phyloP scores from a whole-genome alignment of 2,888 invertebrate species.

The Hyposoter dolosus region DNA sequence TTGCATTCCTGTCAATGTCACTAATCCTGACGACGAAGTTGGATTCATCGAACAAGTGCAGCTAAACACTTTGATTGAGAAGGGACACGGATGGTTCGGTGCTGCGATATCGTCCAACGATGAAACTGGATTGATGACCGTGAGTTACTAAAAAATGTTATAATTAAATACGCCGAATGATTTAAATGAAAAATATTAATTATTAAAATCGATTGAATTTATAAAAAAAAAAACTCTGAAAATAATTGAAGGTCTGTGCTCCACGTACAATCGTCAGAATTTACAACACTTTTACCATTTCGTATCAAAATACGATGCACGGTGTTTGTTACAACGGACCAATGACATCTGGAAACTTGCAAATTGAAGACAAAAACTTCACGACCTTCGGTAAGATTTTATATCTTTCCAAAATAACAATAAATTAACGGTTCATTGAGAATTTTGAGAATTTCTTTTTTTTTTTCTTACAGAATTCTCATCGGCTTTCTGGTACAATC shows the following conservation, averaged over 20 bases:
- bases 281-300: constrained; percentile 18
- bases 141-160: constrained; percentile 59
- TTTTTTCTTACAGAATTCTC: constrained; percentile 72
- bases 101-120: constrained; percentile 85
- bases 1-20: constrained; percentile 70
- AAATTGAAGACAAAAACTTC: constrained; percentile 64
- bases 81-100: constrained; percentile 86
- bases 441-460: neutral
- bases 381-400: constrained; percentile 64
- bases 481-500: constrained; percentile 72
- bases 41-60: constrained; percentile 58
- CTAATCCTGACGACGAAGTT: constrained; percentile 61
- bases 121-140: constrained; percentile 79
- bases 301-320: constrained; percentile 73
- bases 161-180: neutral
- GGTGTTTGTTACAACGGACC: constrained; percentile 77
- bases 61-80: constrained; percentile 72
- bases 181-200: neutral
- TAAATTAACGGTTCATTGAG: neutral
- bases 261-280: constrained; percentile 74
- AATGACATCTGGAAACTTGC: constrained; percentile 54
- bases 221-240: neutral
- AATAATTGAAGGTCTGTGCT: constrained; percentile 75
- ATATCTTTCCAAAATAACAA: neutral
- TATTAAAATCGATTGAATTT: neutral